Evolutionary conservation across 2,797 vertebrate species (phyloP).

Genomic region (Megalops cyprinoides): DNA sequence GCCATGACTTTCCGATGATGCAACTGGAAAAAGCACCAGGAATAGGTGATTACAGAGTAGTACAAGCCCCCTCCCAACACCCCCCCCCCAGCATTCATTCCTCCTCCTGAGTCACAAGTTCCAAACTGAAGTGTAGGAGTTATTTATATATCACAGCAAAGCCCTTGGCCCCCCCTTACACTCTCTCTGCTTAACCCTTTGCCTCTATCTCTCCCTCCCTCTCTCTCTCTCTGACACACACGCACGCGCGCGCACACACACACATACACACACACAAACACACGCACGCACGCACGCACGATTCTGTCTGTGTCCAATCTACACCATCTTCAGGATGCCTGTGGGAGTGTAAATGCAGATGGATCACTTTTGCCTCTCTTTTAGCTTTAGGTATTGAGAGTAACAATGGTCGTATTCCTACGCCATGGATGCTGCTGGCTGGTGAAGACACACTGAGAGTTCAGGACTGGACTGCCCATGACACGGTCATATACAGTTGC

Average conservation of each 20-base stretch:
- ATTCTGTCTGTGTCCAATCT: too few relatives aligned
- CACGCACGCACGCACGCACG: constrained; percentile 8
- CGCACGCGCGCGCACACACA: background rate
- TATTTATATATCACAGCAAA: constrained; percentile 53
- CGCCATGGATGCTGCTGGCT: too few relatives aligned
- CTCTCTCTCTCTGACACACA: constrained; percentile 8
- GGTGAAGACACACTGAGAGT: too few relatives aligned
- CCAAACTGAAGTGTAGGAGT: constrained; percentile 37
- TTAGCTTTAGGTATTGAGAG: too few relatives aligned
- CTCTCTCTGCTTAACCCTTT: constrained; percentile 10
- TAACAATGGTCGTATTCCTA: too few relatives aligned
- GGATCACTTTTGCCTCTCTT: too few relatives aligned
- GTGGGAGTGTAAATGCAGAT: too few relatives aligned
- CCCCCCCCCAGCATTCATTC: constrained; percentile 41
- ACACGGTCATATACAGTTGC: too few relatives aligned
- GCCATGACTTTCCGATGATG: constrained; percentile 77
- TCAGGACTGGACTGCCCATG: too few relatives aligned
- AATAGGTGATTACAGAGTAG: constrained; percentile 79
- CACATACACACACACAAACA: background rate
- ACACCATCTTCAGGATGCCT: too few relatives aligned
- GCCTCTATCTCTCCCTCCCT: background rate
- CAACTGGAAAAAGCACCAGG: constrained; percentile 79
- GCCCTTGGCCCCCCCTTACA: constrained; percentile 25
- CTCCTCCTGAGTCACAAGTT: constrained; percentile 54
- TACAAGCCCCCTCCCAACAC: constrained; percentile 33